phyloP scores from a whole-genome alignment of 2,888 invertebrate genomes.

The Chloromyia formosa region DNA sequence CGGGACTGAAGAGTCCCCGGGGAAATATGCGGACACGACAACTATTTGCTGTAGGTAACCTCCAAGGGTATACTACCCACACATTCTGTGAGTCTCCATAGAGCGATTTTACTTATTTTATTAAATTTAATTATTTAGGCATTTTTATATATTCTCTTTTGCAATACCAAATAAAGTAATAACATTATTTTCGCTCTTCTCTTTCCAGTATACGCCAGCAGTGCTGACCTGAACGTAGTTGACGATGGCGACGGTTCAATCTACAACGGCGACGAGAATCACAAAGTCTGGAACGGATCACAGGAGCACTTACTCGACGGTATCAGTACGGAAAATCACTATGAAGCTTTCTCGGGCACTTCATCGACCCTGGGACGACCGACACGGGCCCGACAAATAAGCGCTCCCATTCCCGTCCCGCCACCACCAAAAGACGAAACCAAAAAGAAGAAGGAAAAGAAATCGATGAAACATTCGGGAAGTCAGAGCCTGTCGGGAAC shows the following conservation, averaged over 20 bases:
- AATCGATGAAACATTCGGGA: constrained; percentile 59
- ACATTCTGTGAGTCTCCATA: too few species aligned
- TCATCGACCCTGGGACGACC: constrained; percentile 70
- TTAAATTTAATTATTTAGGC: too few species aligned
- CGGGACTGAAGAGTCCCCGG: too few species aligned
- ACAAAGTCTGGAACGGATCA: constrained; percentile 90
- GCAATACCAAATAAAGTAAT: background rate
- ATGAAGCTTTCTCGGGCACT: constrained; percentile 71
- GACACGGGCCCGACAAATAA: constrained; percentile 82
- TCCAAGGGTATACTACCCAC: too few species aligned
- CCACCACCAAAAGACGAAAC: constrained; percentile 80
- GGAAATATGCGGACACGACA: too few species aligned
- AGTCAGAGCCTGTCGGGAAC: constrained; percentile 64
- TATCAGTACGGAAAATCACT: constrained; percentile 72
- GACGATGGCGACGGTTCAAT: constrained; percentile 81
- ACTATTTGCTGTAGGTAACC: too few species aligned
- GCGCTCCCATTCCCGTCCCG: constrained; percentile 81
- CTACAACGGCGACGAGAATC: constrained; percentile 92
- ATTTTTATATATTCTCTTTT: too few species aligned
- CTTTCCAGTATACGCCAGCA: constrained; percentile 64
- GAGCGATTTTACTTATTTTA: too few species aligned
- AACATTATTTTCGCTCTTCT: too few species aligned
- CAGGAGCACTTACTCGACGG: constrained; percentile 75
- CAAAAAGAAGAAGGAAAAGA: constrained; percentile 68
- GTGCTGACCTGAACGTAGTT: constrained; percentile 64